These are phyloP conservation scores for Alectura lathami DNA, from an alignment of 2,113 vertebrate genomes.

Conservation along the genomic window DNA sequence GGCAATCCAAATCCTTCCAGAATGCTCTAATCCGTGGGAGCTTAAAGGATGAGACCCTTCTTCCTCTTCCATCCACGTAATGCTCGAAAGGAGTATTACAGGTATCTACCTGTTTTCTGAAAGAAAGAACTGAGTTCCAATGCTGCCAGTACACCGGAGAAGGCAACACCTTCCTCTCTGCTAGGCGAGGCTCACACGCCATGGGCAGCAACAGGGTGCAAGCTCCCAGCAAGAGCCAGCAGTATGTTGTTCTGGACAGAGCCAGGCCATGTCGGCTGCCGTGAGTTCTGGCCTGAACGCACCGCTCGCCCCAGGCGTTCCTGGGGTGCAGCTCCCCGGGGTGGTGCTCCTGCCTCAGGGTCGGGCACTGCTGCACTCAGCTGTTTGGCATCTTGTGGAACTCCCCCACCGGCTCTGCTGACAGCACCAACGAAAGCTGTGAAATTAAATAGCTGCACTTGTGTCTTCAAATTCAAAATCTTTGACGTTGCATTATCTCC, in stretches of 20 bases:
- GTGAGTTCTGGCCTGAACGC: background rate
- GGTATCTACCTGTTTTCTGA: background rate
- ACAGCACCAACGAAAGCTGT: background rate
- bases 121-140: background rate
- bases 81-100: background rate
- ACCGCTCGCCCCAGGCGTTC: background rate
- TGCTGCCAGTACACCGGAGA: background rate
- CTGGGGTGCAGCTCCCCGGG: background rate
- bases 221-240: background rate
- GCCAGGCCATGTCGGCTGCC: background rate
- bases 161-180: background rate
- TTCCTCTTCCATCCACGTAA: background rate
- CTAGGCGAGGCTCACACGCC: background rate
- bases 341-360: background rate
- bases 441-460: background rate
- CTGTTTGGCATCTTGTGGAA: background rate
- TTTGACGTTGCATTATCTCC: background rate
- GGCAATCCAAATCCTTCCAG: background rate
- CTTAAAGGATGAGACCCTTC: background rate
- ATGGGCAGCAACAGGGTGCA: background rate
- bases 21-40: background rate
- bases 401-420: rapidly evolving
- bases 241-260: background rate
- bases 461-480: background rate
- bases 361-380: background rate